Base-by-base conservation (phyloP, 2,888 invertebrate genomes). In the Biston stratarius region DNA sequence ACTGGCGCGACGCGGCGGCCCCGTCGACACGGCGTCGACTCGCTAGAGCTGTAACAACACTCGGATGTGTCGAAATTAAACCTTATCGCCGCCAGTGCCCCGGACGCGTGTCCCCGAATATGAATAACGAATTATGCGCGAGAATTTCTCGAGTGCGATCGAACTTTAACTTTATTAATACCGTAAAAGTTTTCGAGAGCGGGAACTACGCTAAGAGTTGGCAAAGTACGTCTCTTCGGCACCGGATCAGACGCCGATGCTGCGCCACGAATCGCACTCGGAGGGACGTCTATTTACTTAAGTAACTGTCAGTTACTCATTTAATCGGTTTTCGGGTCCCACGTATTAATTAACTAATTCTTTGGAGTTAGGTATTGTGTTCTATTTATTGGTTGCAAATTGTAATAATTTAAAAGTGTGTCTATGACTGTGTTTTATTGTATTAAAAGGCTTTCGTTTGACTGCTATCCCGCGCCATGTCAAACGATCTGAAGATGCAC, bases 121-220 rank as follows among this genome's bases (percentile, higher is more conserved):
- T 85, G 83, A 83, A 83, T 83, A 81, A 79, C 75, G 83, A 84
- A 84, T 85, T 84, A 85, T 77, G 74, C 66, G 64, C 71, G 14
- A 38, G 52, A 72, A 73, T 71, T 74, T 64, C 71, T 75, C 64
- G 63, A 69, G 64, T 59, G 70, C 61, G 71, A 56, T 66, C 48
- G 67, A 72, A 76, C 75, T 79, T 79, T 63, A 79, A 76, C 77
- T 80, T 80, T 79, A 80, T 79, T 78, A 77, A 71, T 71, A 68
- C 70, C 72, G 78, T 78, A 78, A 80, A 79, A 79, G 64, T 75
- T 76, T 73, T 75, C 62, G 73, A 68, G 55, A 57, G 65, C 64
- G 47, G 49, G 57, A 56, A 71, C 70, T 73, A 70, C 70, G 66
- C 63, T 70, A 72, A 76, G 74, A 73, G 68, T 74, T 76, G 69